Evolutionary conservation across 2,888 invertebrate genomes (phyloP).

Genomic region (Luperina testacea): DNA sequence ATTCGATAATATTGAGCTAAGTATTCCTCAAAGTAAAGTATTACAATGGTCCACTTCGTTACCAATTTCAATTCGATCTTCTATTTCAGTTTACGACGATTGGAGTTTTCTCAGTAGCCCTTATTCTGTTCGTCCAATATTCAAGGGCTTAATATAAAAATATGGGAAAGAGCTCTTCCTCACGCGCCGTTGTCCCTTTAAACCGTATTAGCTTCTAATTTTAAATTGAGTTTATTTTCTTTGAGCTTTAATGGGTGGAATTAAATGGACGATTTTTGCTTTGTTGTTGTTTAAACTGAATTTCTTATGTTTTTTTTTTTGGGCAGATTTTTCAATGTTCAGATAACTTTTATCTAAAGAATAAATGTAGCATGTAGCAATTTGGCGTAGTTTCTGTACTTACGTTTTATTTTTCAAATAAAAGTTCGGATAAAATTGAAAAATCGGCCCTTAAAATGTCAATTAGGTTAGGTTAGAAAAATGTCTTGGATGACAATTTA

Average conservation of each 20-base stretch:
- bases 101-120: slow-evolving; percentile 68
- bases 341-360: background rate
- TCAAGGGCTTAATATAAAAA: slow-evolving; percentile 80
- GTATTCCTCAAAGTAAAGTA: background rate
- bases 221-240: slow-evolving; percentile 40
- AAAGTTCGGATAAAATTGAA: background rate
- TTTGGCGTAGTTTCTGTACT: background rate
- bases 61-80: slow-evolving; percentile 71
- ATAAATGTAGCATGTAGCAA: background rate
- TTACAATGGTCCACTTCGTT: background rate
- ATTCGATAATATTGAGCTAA: background rate
- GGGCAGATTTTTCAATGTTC: background rate
- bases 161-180: slow-evolving; percentile 70
- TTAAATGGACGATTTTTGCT: slow-evolving; percentile 3
- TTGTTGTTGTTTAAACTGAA: background rate
- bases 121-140: slow-evolving; percentile 77
- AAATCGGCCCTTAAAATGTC: background rate
- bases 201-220: slow-evolving; percentile 68
- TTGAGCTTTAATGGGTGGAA: slow-evolving; percentile 15
- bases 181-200: slow-evolving; percentile 70
- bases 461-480: background rate
- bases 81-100: slow-evolving; percentile 71
- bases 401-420: no score
- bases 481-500: background rate
- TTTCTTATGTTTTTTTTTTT: background rate